phyloP scores from a whole-genome alignment of 2,888 invertebrate species.

The Luffia ferchaultella region DNA sequence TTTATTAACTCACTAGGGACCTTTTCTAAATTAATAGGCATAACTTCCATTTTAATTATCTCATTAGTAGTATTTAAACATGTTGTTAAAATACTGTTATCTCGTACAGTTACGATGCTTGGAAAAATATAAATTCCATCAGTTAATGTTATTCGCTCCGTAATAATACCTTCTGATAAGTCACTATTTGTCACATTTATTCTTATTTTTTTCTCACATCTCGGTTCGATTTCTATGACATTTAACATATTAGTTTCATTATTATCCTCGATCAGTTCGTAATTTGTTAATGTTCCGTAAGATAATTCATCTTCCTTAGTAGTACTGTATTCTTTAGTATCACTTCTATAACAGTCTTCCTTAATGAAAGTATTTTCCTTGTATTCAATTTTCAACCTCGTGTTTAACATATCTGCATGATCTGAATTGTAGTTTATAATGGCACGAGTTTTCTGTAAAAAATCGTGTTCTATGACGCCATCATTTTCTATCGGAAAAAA shows the following conservation, averaged over 20 bases:
- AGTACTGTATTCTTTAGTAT: no score
- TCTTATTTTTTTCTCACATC: conserved; percentile 2
- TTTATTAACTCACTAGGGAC: neutral
- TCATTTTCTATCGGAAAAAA: no score
- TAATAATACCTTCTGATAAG: conserved; percentile 7
- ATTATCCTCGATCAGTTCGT: no score
- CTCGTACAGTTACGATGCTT: conserved; percentile 5
- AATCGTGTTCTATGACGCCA: no score
- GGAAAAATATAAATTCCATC: conserved; percentile 7
- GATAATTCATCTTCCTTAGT: no score
- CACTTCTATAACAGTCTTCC: no score
- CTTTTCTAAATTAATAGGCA: conserved; percentile 5
- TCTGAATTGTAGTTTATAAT: no score
- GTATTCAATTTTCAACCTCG: no score
- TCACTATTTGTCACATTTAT: conserved; percentile 1
- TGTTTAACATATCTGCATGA: no score
- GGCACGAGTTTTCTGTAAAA: no score
- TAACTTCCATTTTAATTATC: conserved; percentile 2
- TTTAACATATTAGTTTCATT: neutral
- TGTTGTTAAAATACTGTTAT: conserved; percentile 1
- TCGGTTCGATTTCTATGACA: neutral
- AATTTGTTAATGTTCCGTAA: no score
- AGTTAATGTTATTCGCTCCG: conserved; percentile 1
- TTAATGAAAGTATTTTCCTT: no score
- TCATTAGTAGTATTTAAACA: conserved; percentile 7